Evolutionary conservation across 2,797 vertebrate species (phyloP), one percentile per base, ranked within the genome.

Genomic region (Galaxias olidus): DNA sequence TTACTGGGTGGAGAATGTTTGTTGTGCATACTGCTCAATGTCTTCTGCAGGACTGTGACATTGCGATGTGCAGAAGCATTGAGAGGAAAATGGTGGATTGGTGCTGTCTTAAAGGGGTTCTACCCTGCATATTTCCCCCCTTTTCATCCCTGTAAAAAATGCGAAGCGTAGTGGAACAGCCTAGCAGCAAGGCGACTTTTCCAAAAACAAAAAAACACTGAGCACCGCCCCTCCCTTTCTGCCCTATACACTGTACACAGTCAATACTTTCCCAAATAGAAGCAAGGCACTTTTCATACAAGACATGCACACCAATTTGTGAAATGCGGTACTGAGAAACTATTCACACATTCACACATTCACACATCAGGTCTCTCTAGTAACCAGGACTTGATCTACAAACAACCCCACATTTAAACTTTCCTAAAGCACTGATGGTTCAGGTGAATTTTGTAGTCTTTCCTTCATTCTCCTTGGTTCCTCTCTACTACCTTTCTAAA

Each of bases 11-110:
- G 86, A 84, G 80, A 74, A 85, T 79, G 81, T 79, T 61, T 85
- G 84, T 81, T 88, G 80, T 82, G 74, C 72, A 74, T 77, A 69
- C 80, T 82, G 86, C 86, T 82, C 75, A 85, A 14, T 90, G 89
- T 87, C 86, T 87, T 80, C 81, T 89, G 88, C 88, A 88, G 89
- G 88, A 86, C 89, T 87, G 87, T 89, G 87, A 84, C 88, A 87
- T 81, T 61, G 52, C 48, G 82, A 75, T 52, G 67, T 71, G 86
- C 80, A 84, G 85, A 81, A 64, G 61, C 74, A 80, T 74, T 81
- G 76, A 81, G 66, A 81, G 81, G 78, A 73, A 84, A 80, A 72
- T 57, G 71, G 82, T 80, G 71, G 87, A 88, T 79, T 76, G 89
- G 91, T 91, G 90, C 91, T 92, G 85, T 89, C 84, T 84, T 87